phyloP scores from a whole-genome alignment of 2,113 vertebrate genomes.

The Hemicordylus capensis region DNA sequence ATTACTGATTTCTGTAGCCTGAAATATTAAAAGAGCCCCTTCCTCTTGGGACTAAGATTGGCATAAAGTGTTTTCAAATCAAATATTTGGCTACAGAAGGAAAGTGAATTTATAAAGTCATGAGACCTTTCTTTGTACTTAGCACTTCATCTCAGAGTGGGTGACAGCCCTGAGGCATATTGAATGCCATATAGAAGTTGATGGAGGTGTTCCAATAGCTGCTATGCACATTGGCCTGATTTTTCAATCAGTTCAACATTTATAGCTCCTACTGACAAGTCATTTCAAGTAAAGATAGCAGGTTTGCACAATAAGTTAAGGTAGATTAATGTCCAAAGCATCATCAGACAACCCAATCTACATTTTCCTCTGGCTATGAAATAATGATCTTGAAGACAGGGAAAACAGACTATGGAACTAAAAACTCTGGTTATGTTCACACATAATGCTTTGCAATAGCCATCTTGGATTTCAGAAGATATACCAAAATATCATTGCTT shows the following conservation, averaged over 20 bases:
- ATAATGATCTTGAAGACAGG: neutral
- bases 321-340: neutral
- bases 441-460: neutral
- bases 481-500: neutral
- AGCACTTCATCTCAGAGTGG: conserved; percentile 43
- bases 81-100: conserved; percentile 44
- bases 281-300: conserved; percentile 21
- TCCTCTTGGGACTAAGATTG: conserved; percentile 35
- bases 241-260: conserved; percentile 24
- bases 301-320: neutral
- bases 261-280: neutral
- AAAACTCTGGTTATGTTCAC: neutral
- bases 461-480: neutral
- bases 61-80: conserved; percentile 44
- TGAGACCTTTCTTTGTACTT: conserved; percentile 7
- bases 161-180: conserved; percentile 35
- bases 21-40: conserved; percentile 25
- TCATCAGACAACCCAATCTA: neutral
- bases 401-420: neutral
- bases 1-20: conserved; percentile 32
- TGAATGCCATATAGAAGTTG: conserved; percentile 3
- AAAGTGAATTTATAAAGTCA: conserved; percentile 36
- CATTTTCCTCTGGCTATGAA: neutral
- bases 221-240: conserved; percentile 1
- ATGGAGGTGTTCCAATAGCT: conserved; percentile 18